These are phyloP conservation scores for Rhynchophorus ferrugineus DNA, from an alignment of 1,140 invertebrate species.

Conservation along the genomic window DNA sequence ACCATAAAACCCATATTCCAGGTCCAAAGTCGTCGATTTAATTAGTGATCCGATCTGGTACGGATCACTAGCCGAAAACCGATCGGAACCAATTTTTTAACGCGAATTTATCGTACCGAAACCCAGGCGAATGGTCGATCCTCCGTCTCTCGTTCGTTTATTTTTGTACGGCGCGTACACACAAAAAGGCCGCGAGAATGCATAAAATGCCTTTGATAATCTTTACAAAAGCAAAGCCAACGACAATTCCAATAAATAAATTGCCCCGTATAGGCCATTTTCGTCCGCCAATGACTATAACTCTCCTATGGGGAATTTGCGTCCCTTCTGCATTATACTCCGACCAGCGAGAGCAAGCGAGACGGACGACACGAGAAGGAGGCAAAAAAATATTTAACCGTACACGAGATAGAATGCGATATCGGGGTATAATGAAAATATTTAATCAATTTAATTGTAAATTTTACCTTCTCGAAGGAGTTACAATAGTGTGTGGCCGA, in stretches of 20 bases:
- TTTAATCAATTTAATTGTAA: slow-evolving; percentile 15
- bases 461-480: not conserved
- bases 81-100: too few relatives aligned
- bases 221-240: slow-evolving; percentile 20
- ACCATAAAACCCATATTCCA: too few relatives aligned
- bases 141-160: slow-evolving; percentile 2
- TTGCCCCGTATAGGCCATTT: slow-evolving; percentile 20
- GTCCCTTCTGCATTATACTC: slow-evolving; percentile 16
- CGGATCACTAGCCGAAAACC: too few relatives aligned
- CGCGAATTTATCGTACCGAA: too few relatives aligned
- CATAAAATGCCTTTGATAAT: slow-evolving; percentile 25
- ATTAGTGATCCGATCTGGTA: too few relatives aligned
- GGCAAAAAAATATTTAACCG: slow-evolving; percentile 10
- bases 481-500: slow-evolving; percentile 1
- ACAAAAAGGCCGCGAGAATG: slow-evolving; percentile 20
- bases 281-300: slow-evolving; percentile 17
- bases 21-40: too few relatives aligned
- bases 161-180: slow-evolving; percentile 4
- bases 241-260: slow-evolving; percentile 24
- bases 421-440: slow-evolving; percentile 13
- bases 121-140: too few relatives aligned
- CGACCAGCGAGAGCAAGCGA: too few relatives aligned
- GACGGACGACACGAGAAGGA: slow-evolving; percentile 1
- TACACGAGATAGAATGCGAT: slow-evolving; percentile 5
- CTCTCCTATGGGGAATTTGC: slow-evolving; percentile 21